Evolutionary conservation across 2,888 invertebrate genomes (phyloP).

Genomic region (Hymenopus coronatus): DNA sequence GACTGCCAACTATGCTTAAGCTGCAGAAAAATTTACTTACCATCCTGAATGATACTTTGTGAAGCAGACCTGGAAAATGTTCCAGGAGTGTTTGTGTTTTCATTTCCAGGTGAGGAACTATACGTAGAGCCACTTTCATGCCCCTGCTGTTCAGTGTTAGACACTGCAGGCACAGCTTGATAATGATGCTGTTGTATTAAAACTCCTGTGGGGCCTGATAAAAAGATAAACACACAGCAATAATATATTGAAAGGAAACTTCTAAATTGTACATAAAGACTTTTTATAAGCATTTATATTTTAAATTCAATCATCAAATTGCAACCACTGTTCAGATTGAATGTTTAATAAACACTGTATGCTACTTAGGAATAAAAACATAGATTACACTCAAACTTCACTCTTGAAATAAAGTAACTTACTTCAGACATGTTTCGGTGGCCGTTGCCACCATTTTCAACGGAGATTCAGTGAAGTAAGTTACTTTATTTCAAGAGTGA

Average conservation of each 20-base stretch:
- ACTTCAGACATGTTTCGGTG: too few relatives aligned
- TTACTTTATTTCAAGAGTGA: too few relatives aligned
- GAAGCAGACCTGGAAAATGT: constrained; percentile 44
- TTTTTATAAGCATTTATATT: neutral
- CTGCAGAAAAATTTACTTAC: constrained; percentile 44
- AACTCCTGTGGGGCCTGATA: constrained; percentile 78
- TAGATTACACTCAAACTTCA: too few relatives aligned
- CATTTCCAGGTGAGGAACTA: constrained; percentile 25
- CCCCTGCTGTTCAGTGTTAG: constrained; percentile 25
- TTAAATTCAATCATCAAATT: too few relatives aligned
- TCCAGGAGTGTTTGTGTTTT: neutral
- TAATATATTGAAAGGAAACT: neutral
- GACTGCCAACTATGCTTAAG: too few relatives aligned
- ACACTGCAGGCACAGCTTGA: constrained; percentile 71
- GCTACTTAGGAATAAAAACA: too few relatives aligned
- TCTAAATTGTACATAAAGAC: neutral
- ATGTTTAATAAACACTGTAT: too few relatives aligned
- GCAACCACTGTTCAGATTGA: too few relatives aligned
- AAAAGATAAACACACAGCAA: constrained; percentile 21
- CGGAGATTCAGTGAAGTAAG: too few relatives aligned
- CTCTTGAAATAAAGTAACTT: too few relatives aligned
- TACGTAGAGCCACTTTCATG: constrained; percentile 23
- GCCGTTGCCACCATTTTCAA: too few relatives aligned
- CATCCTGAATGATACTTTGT: constrained; percentile 52
- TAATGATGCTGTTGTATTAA: constrained; percentile 92